Evolutionary conservation across 2,888 invertebrate species (phyloP).

Genomic region (Drosophila atripex): DNA sequence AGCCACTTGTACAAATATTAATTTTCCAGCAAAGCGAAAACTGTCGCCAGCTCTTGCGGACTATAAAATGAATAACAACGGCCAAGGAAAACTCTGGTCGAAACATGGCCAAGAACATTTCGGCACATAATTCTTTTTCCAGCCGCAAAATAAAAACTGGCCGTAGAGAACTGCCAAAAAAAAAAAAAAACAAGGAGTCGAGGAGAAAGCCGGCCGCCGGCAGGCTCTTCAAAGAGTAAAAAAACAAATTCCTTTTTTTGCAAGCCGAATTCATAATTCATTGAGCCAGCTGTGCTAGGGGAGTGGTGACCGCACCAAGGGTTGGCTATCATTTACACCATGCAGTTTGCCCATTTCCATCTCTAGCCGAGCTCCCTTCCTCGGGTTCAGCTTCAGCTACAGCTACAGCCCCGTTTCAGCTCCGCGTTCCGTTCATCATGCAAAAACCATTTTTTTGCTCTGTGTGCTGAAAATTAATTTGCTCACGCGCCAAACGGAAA

Average conservation of each 20-base stretch:
- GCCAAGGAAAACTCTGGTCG: slow-evolving; percentile 27
- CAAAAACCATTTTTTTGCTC: slow-evolving; percentile 38
- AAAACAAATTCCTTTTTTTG: slow-evolving; percentile 29
- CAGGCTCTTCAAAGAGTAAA: background rate
- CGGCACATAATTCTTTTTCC: slow-evolving; percentile 68
- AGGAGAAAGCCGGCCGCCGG: background rate
- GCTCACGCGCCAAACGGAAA: slow-evolving; percentile 72
- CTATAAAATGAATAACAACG: slow-evolving; percentile 36
- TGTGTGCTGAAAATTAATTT: slow-evolving; percentile 72
- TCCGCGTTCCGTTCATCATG: slow-evolving; percentile 20
- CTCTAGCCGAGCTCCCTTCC: slow-evolving; percentile 16
- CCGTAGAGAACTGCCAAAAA: slow-evolving; percentile 14
- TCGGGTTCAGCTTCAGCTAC: no score
- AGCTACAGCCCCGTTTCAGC: background rate
- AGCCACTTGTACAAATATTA: slow-evolving; percentile 74
- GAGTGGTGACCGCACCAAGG: slow-evolving; percentile 34
- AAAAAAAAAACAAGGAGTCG: background rate
- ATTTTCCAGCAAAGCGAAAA: slow-evolving; percentile 61
- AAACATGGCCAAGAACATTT: slow-evolving; percentile 71
- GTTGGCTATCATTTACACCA: slow-evolving; percentile 63
- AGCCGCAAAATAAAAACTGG: slow-evolving; percentile 67
- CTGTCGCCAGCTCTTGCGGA: slow-evolving; percentile 48
- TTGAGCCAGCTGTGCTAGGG: slow-evolving; percentile 49
- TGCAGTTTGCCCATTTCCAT: slow-evolving; percentile 43
- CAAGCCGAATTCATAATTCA: slow-evolving; percentile 74